phyloP scores from a whole-genome alignment of 2,797 vertebrate genomes.

The Hylomyscus alleni region DNA sequence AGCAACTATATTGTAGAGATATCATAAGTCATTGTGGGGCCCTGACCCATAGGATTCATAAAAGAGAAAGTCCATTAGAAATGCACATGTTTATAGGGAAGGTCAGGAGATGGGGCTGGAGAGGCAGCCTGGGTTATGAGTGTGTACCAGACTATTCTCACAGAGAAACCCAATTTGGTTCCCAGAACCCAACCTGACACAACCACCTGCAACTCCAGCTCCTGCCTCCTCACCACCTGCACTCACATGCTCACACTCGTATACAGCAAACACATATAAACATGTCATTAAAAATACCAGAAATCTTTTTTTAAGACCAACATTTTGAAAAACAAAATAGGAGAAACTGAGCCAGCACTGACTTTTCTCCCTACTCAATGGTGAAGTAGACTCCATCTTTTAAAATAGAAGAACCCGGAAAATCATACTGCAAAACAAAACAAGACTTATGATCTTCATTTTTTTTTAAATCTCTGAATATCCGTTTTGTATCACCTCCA shows the following conservation, averaged over 20 bases:
- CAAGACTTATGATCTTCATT: background rate
- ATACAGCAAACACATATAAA: background rate
- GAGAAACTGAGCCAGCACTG: background rate
- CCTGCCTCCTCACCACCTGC: too few species aligned
- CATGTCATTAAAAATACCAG: background rate
- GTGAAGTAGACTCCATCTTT: background rate
- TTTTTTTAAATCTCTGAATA: background rate
- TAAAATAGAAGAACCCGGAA: constrained; percentile 43
- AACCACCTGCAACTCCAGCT: background rate
- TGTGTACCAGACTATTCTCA: background rate
- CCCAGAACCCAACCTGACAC: background rate
- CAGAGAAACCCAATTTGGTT: background rate
- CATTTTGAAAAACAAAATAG: background rate
- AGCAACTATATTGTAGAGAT: background rate
- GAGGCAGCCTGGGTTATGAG: background rate
- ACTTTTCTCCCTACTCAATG: background rate
- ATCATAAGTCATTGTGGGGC: background rate
- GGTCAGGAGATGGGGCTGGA: background rate
- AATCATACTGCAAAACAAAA: constrained; percentile 21
- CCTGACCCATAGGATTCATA: background rate
- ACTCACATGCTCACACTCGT: background rate
- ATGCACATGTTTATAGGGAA: background rate
- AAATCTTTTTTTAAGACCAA: background rate
- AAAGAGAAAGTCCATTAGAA: background rate
- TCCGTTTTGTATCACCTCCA: background rate